Evolutionary conservation across 37 sponge, comb jelly and placozoan species (phyloP).

Genomic region (Agelas oroides): DNA sequence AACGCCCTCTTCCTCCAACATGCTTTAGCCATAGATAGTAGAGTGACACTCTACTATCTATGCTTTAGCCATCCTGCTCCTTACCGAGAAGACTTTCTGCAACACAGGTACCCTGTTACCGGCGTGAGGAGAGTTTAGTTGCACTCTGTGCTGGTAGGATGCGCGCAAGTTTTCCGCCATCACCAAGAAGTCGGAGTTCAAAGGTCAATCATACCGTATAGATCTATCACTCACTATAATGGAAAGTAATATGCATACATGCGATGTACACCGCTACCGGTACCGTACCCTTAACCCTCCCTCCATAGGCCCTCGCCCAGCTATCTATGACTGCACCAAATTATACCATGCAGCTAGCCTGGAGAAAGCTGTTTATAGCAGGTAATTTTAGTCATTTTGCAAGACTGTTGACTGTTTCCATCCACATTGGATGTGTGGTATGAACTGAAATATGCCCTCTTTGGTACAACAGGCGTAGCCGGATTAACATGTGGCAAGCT

Average conservation of each 20-base stretch:
- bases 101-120: constrained; percentile 39
- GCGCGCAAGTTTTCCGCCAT: constrained; percentile 47
- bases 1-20: not conserved
- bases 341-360: constrained; percentile 19
- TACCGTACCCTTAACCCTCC: too few species aligned
- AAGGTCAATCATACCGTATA: not conserved
- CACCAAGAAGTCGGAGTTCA: too few species aligned
- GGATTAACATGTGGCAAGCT: constrained; percentile 56
- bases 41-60: not conserved
- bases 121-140: not conserved
- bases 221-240: too few species aligned
- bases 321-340: too few species aligned
- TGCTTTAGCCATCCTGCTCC: too few species aligned
- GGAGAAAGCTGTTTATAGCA: constrained; percentile 34
- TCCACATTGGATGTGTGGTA: too few species aligned
- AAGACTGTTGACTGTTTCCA: not conserved
- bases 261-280: too few species aligned
- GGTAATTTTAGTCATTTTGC: constrained; percentile 9
- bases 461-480: constrained; percentile 41
- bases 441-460: not conserved
- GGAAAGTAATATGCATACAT: too few species aligned
- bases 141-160: constrained; percentile 36
- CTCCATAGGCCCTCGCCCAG: too few species aligned
- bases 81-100: constrained; percentile 61
- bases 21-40: too few species aligned